A percentile compares a stretch with the other conserved stretches of the same genome.
phyloP scores from a whole-genome alignment of 1,140 invertebrate species.

The Magallana gigas region DNA sequence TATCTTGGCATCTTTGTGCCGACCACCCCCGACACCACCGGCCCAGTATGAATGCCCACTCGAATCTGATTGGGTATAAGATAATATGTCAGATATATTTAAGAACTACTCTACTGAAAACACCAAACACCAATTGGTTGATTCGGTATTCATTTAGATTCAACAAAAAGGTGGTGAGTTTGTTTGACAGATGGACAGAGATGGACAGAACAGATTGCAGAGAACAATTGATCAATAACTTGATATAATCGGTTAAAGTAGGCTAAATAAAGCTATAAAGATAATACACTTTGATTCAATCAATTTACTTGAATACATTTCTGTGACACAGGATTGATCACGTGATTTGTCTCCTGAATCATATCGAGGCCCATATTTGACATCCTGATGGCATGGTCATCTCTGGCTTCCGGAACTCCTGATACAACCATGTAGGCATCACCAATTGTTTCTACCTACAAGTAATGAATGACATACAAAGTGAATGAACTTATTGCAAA shows the following conservation, averaged over 20 bases:
- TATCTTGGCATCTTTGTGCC: constrained; percentile 73
- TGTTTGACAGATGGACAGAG: too few relatives aligned
- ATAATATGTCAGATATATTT: too few relatives aligned
- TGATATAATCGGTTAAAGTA: too few relatives aligned
- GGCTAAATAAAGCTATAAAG: too few relatives aligned
- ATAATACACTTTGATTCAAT: too few relatives aligned
- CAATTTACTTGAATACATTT: constrained; percentile 61
- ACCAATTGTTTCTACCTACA: constrained; percentile 66
- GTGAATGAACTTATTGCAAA: background rate
- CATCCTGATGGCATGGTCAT: constrained; percentile 62
- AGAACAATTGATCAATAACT: too few relatives aligned
- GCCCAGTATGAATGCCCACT: constrained; percentile 92
- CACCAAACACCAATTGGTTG: too few relatives aligned
- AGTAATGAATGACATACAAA: background rate
- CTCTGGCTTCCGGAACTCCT: constrained; percentile 80
- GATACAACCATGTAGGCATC: constrained; percentile 71
- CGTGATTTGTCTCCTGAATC: constrained; percentile 55
- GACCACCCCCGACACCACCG: constrained; percentile 74
- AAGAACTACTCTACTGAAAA: too few relatives aligned
- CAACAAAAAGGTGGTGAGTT: too few relatives aligned
- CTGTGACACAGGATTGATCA: constrained; percentile 61
- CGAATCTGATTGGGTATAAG: constrained; percentile 82
- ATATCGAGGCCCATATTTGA: constrained; percentile 67
- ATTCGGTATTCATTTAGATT: too few relatives aligned
- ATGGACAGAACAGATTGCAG: too few relatives aligned